Percentiles rank a stretch among this genome's conserved stretches.
Conservation (phyloP, 1,140 invertebrate species). For the Teleopsis dalmanni region DNA sequence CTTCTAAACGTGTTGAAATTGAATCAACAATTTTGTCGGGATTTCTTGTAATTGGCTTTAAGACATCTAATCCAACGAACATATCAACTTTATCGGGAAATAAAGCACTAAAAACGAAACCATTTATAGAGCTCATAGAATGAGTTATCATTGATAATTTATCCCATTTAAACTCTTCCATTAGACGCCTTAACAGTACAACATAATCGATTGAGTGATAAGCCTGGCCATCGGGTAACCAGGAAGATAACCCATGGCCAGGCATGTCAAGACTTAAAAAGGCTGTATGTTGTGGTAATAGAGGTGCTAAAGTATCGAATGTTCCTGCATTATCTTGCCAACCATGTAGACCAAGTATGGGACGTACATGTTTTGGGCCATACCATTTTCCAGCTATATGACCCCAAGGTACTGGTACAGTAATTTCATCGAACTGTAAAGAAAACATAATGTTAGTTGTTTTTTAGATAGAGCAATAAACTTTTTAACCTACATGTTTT, state of each 20-base stretch:
- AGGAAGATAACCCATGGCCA: conserved; percentile 62
- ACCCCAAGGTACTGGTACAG: conserved; percentile 58
- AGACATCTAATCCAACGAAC: conserved; percentile 55
- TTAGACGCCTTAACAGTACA: conserved; percentile 50
- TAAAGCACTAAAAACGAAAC: conserved; percentile 50
- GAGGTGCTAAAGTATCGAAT: conserved; percentile 60
- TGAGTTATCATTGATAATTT: conserved; percentile 61
- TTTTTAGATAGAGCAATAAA: too few species aligned
- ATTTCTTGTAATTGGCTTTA: conserved; percentile 48
- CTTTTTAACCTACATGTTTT: too few species aligned
- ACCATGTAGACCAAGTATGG: conserved; percentile 65
- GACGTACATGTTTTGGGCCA: conserved; percentile 53
- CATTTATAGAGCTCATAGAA: conserved; percentile 57
- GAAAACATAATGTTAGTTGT: too few species aligned
- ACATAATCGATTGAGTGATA: conserved; percentile 55
- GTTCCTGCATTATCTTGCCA: conserved; percentile 70
- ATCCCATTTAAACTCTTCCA: conserved; percentile 60
- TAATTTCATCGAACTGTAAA: conserved; percentile 56
- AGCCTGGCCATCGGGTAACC: conserved; percentile 52
- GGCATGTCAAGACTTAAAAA: conserved; percentile 63
- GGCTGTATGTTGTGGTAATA: conserved; percentile 51
- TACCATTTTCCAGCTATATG: conserved; percentile 63
- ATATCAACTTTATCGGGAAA: conserved; percentile 56
- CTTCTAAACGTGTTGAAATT: conserved; percentile 40
- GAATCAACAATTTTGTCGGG: conserved; percentile 21